A percentile compares a stretch with the other conserved stretches of the same genome.
Conservation (phyloP, 2,888 invertebrate species). For the Drosophila nr. perissopoda region DNA sequence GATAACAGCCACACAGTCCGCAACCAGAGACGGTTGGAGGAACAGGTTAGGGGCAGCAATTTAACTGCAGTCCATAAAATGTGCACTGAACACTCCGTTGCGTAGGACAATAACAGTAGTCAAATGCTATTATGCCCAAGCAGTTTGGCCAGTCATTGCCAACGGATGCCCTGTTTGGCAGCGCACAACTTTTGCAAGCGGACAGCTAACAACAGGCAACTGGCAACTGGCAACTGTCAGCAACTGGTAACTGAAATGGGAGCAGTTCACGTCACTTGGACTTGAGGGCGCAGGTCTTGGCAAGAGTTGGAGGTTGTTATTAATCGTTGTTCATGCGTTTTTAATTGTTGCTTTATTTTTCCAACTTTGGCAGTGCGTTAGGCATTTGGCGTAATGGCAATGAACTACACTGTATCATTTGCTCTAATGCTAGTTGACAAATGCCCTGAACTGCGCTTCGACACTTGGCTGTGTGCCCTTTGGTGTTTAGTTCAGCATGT, state of each 20-base stretch:
- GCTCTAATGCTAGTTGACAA: slow-evolving; percentile 56
- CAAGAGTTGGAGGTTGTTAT: slow-evolving; percentile 25
- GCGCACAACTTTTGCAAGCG: slow-evolving; percentile 24
- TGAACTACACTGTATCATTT: slow-evolving; percentile 57
- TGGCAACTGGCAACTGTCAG: not conserved
- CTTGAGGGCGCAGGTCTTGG: slow-evolving; percentile 27
- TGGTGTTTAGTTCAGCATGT: slow-evolving; percentile 27
- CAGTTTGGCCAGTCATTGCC: slow-evolving; percentile 50
- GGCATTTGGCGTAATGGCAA: slow-evolving; percentile 64
- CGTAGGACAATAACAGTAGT: slow-evolving; percentile 53
- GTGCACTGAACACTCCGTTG: slow-evolving; percentile 36
- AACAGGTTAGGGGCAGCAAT: slow-evolving; percentile 15
- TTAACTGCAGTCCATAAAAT: slow-evolving; percentile 42
- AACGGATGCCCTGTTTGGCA: slow-evolving; percentile 33
- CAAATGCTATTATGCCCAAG: slow-evolving; percentile 34
- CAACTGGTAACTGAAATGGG: slow-evolving; percentile 36
- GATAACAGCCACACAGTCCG: slow-evolving; percentile 54
- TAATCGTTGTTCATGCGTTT: slow-evolving; percentile 31
- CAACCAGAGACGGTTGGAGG: slow-evolving; percentile 16
- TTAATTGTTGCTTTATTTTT: slow-evolving; percentile 28
- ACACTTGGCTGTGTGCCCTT: slow-evolving; percentile 25
- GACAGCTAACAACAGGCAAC: not conserved
- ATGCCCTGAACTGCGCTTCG: slow-evolving; percentile 45
- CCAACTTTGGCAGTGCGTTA: slow-evolving; percentile 27
- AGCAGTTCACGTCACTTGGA: slow-evolving; percentile 49